These are phyloP conservation scores for Rhinophrynus dorsalis DNA, from an alignment of 2,797 vertebrate species.

Conservation along the genomic window DNA sequence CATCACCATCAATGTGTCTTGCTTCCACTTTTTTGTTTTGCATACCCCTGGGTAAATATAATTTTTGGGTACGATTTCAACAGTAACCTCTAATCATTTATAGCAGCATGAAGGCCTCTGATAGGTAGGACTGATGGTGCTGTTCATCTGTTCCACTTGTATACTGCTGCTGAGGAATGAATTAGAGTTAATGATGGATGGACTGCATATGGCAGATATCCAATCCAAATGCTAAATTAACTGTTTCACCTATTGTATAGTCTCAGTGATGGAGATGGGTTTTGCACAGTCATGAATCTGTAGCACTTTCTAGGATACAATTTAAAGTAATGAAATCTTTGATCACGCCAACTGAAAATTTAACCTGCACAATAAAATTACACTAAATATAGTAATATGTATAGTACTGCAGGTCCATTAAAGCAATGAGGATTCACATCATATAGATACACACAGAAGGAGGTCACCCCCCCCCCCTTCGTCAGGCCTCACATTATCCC, in stretches of 20 bases:
- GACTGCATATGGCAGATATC: conserved; percentile 32
- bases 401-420: too few species aligned
- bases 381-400: too few species aligned
- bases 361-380: background rate
- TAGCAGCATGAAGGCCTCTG: conserved; percentile 2
- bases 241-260: conserved; percentile 30
- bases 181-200: conserved; percentile 37
- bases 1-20: too few species aligned
- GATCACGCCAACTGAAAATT: background rate
- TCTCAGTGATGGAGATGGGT: background rate
- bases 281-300: conserved; percentile 24
- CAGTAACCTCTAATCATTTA: background rate
- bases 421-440: too few species aligned
- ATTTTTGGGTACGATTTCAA: too few species aligned
- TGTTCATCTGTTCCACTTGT: conserved; percentile 11
- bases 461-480: too few species aligned
- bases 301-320: conserved; percentile 5
- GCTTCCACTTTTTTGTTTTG: too few species aligned
- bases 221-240: conserved; percentile 34
- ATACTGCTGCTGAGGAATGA: conserved; percentile 6
- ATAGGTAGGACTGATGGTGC: conserved; percentile 27
- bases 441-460: too few species aligned
- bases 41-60: too few species aligned
- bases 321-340: background rate
- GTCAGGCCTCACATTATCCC: too few species aligned